Evolutionary conservation across 2,797 vertebrate genomes (phyloP).

Genomic region (Eulemur mongoz): DNA sequence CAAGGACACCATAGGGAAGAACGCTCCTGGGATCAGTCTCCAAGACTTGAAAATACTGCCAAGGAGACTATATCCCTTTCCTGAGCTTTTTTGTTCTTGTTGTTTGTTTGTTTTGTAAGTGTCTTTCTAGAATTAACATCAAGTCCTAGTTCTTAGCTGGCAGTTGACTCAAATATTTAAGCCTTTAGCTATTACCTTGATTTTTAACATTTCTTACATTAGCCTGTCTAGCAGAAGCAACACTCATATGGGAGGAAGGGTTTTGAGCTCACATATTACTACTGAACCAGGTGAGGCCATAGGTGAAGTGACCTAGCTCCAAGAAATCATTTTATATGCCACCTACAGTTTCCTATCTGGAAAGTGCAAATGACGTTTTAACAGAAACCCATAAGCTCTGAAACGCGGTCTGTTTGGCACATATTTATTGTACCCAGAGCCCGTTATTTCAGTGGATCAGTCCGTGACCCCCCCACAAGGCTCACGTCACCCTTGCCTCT

Average conservation of each 20-base stretch:
- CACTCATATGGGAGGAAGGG: not conserved
- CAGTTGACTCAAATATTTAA: not conserved
- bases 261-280: not conserved
- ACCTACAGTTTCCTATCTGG: not conserved
- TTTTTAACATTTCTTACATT: not conserved
- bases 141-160: not conserved
- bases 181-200: not conserved
- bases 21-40: not conserved
- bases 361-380: not conserved
- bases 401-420: not conserved
- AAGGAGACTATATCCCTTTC: not conserved
- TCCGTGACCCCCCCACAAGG: not conserved
- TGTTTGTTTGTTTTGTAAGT: not conserved
- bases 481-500: not conserved
- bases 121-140: not conserved
- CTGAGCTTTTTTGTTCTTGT: not conserved
- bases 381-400: not conserved
- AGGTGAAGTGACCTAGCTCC: not conserved
- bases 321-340: not conserved
- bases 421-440: too few relatives aligned
- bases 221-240: not conserved
- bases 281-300: not conserved
- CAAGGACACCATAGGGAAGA: not conserved
- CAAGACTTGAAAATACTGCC: not conserved
- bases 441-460: not conserved